Evolutionary conservation across 2,888 invertebrate genomes (phyloP), one percentile per base, ranked within the genome.

Genomic region (Zeuzera pyrina): DNA sequence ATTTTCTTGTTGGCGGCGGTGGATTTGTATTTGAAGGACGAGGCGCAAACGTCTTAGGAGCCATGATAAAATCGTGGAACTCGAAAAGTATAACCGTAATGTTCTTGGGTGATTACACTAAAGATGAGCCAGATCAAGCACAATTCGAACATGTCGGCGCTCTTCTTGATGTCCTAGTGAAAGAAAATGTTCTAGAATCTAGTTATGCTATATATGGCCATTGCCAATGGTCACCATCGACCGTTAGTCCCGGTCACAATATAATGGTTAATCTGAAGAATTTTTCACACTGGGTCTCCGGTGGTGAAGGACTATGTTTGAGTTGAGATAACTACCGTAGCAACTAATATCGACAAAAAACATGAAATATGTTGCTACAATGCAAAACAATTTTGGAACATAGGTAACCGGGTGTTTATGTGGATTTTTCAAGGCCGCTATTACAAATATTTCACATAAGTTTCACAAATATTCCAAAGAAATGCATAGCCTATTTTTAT

Each of bases 11-110:
- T 2, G 59, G 68, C 6, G 72, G 71, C 1, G 57, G 65, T 3
- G 79, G 78, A 2, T 41, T 58, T 1, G 31, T 79, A 2, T 79
- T 79, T 34, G 79, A 79, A 51, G 81, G 78, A 1, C 49, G 71
- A 42, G 79, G 79, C 1, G 70, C 71, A 0, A 78, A 78, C 36
- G 48, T 71, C 1, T 30, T 58, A 3, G 66, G 68, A 0, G 71
- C 56, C 0, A 69, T 77, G 71, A 56, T 68, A 3, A 40, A 35
- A 1, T 41, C 44, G 1, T 70, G 60, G 62, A 78, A 79, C 34
- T 21, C 26, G 1, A 62, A 42, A 26, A 58, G 60, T 30, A 62
- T 79, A 27, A 58, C 51, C 3, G 50, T 79, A 6, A 71, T 74
- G 72, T 78, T 79, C 36, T 38, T 81, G 1, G 81, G 81, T 5